Conservation (phyloP, 92 coral and sea anemone species). For the Umimayanthus chanpuru region DNA sequence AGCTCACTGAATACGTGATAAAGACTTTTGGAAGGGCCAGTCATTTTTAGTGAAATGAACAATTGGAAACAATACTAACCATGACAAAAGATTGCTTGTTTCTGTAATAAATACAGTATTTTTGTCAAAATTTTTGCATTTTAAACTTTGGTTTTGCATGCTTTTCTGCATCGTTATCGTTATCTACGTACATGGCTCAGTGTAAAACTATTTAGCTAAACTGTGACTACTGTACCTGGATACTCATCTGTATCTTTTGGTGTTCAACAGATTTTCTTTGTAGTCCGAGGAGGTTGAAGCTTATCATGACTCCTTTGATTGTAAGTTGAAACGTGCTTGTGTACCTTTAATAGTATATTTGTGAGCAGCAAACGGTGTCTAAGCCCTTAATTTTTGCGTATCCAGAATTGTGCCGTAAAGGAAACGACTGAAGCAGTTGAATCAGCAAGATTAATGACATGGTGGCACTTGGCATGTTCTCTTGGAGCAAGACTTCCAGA, state of each 20-base stretch:
- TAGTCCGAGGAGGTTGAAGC: slow-evolving; percentile 77
- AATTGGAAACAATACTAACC: too few relatives aligned
- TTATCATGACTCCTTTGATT: slow-evolving; percentile 91
- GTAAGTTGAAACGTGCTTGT: slow-evolving; percentile 50
- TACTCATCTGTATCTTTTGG: background rate
- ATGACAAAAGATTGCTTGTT: too few relatives aligned
- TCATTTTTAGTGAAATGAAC: too few relatives aligned
- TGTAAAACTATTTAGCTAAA: background rate
- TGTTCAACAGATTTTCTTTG: slow-evolving; percentile 70
- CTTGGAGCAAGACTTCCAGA: slow-evolving; percentile 70
- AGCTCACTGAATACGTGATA: too few relatives aligned
- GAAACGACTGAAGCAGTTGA: slow-evolving; percentile 83
- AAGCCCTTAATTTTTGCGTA: background rate
- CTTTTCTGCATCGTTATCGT: background rate
- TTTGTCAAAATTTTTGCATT: too few relatives aligned
- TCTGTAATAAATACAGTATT: too few relatives aligned
- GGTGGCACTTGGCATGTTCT: slow-evolving; percentile 96
- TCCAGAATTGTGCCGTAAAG: slow-evolving; percentile 79
- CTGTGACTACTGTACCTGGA: background rate
- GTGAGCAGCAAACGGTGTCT: background rate
- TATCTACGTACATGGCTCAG: too few relatives aligned
- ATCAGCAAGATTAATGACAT: slow-evolving; percentile 78
- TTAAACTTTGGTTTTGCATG: background rate
- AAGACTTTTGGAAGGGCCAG: too few relatives aligned
- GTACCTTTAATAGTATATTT: background rate